Evolutionary conservation across 2,797 vertebrate species (phyloP), one percentile per base, ranked within the genome.

Genomic region (Oophaga sylvatica): DNA sequence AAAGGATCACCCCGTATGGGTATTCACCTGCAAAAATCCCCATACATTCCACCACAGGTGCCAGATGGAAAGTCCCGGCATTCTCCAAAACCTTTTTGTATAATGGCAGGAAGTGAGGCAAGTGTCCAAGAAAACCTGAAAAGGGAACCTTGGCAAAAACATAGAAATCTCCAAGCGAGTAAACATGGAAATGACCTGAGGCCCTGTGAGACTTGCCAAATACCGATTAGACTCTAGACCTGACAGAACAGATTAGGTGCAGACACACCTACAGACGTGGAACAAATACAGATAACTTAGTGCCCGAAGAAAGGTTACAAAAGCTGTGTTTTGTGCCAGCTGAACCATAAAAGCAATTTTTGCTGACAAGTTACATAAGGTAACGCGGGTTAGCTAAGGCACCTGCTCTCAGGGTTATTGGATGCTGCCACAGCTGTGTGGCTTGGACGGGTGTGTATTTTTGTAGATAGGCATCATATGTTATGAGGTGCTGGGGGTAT

Each of bases 101-200:
- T 0, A 77, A 53, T 56, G 22, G 75, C 75, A 77, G 48, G 6
- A 12, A 16, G 48, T n/a, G 13, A n/a, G 20, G 45, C 73, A 53
- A n/a, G 35, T 22, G 9, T 26, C 73, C 73, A 76, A 16, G 8
- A 53, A 77, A 77, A 77, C 73, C 45, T 53, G 73, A 53, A 76
- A 22, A 53, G 41, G 20, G 6, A 53, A 20, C 22, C n/a, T 77
- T 53, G 75, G 45, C 22, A 77, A 77, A 53, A 77, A 77, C 41
- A 48, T 1, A 48, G 41, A n/a, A 15, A 15, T 77, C 48, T 56
- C 22, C 22, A 77, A 56, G 22, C 48, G 15, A 53, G 73, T 15
- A 76, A 76, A 76, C 73, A 76, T 76, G 19, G 73, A 76, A 76
- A 76, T n/a, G 73, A 10, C 73, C 22, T 41, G 20, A 13, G 45